Percentiles rank a stretch among this genome's conserved stretches.
phyloP scores from a whole-genome alignment of 2,113 vertebrate genomes.

The Empidonax traillii region DNA sequence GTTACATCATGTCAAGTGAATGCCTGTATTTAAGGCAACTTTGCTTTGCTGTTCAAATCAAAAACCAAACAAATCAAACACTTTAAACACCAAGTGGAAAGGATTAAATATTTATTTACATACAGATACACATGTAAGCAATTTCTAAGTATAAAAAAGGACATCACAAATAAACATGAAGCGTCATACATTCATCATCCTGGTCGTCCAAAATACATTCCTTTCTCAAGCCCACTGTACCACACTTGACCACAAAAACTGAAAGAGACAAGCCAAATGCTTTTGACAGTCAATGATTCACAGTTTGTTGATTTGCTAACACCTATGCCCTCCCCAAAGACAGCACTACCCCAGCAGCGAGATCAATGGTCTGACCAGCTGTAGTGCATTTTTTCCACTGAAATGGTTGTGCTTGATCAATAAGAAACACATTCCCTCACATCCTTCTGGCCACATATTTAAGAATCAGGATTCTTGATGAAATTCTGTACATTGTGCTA shows the following conservation, averaged over 20 bases:
- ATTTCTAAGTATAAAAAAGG: conserved; percentile 71
- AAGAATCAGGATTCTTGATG: background rate
- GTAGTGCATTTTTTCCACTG: conserved; percentile 1
- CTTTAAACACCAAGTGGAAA: conserved; percentile 43
- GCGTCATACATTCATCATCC: conserved; percentile 71
- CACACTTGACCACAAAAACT: conserved; percentile 59
- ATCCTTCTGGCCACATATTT: background rate
- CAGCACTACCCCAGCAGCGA: background rate
- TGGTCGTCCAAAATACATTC: conserved; percentile 66
- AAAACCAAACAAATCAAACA: background rate
- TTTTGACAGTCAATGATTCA: conserved; percentile 11
- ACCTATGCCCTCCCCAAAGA: conserved; percentile 11
- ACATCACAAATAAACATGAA: conserved; percentile 68
- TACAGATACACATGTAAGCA: conserved; percentile 70
- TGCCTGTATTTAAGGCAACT: background rate
- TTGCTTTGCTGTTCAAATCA: background rate
- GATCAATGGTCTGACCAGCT: background rate
- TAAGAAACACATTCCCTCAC: background rate
- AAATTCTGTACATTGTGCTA: conserved; percentile 62
- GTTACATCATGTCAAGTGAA: background rate
- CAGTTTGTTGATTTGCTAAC: conserved; percentile 47
- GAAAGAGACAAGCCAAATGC: conserved; percentile 33
- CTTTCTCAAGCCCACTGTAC: conserved; percentile 57
- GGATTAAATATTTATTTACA: conserved; percentile 76
- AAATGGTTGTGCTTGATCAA: conserved; percentile 47